phyloP scores from a whole-genome alignment of 2,888 invertebrate genomes.

The Epinotia nisella region DNA sequence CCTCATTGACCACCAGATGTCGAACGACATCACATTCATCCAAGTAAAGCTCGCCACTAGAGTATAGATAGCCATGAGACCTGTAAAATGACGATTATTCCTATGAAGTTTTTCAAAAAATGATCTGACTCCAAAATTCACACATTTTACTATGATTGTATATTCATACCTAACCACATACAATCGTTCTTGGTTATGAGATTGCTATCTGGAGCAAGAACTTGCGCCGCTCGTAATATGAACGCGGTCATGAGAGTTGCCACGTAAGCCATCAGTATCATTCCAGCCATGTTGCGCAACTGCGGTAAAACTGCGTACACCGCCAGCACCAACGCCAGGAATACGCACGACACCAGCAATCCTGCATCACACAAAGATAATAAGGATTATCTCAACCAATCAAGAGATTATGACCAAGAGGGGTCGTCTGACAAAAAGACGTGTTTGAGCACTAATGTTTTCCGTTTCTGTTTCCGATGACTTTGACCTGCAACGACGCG shows the following conservation, averaged over 20 bases:
- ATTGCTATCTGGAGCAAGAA: neutral
- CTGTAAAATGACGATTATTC: slow-evolving; percentile 49
- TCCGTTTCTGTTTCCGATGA: no score
- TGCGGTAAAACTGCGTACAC: slow-evolving; percentile 40
- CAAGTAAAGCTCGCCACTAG: slow-evolving; percentile 55
- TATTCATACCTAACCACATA: slow-evolving; percentile 4
- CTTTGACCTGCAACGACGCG: no score
- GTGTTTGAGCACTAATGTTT: no score
- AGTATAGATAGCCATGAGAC: slow-evolving; percentile 48
- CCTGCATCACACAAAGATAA: slow-evolving; percentile 33
- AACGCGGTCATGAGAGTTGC: slow-evolving; percentile 35
- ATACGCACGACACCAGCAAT: slow-evolving; percentile 43
- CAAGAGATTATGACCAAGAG: no score
- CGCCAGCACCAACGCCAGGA: slow-evolving; percentile 40
- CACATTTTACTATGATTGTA: neutral
- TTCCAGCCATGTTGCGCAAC: slow-evolving; percentile 45
- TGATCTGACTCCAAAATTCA: neutral
- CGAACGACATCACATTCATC: slow-evolving; percentile 58
- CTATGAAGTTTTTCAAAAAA: neutral
- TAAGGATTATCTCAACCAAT: no score
- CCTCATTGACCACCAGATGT: slow-evolving; percentile 59
- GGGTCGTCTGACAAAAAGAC: no score
- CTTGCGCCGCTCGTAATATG: neutral
- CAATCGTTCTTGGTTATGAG: neutral
- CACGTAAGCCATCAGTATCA: slow-evolving; percentile 44